Evolutionary conservation across 2,797 vertebrate species (phyloP).

Genomic region (Threskiornis aethiopicus): DNA sequence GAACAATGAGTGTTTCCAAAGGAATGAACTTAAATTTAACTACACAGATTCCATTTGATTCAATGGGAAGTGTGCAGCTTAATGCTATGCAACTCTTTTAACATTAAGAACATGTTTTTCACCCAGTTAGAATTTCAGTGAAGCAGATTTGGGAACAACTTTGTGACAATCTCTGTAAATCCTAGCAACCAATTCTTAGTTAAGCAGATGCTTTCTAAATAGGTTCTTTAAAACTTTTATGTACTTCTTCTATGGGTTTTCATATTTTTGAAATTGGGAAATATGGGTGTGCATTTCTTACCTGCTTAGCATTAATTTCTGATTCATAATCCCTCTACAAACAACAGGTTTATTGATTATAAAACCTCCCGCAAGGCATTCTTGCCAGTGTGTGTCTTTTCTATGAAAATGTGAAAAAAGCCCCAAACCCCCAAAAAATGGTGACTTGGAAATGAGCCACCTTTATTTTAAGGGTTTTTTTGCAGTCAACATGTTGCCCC

Average conservation of each 20-base stretch:
- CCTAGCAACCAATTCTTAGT: constrained; percentile 64
- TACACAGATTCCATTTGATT: neutral
- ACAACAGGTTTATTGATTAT: constrained; percentile 69
- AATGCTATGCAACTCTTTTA: constrained; percentile 26
- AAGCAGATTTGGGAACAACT: constrained; percentile 62
- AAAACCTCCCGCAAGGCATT: constrained; percentile 23
- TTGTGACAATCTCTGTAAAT: constrained; percentile 58
- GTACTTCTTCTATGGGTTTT: neutral
- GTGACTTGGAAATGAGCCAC: constrained; percentile 72
- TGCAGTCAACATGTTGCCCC: constrained; percentile 65
- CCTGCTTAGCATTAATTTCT: constrained; percentile 47
- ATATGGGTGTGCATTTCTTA: constrained; percentile 21
- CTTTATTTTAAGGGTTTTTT: constrained; percentile 68
- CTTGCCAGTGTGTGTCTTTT: constrained; percentile 53
- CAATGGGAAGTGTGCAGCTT: neutral
- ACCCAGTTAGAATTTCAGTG: constrained; percentile 18
- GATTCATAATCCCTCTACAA: constrained; percentile 39
- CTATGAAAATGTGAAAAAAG: neutral
- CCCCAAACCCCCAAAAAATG: neutral
- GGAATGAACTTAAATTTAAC: neutral
- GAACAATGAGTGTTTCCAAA: neutral
- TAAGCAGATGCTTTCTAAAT: constrained; percentile 41
- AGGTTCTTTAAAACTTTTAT: constrained; percentile 33
- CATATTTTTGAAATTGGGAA: constrained; percentile 35
- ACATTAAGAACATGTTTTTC: constrained; percentile 56